These are phyloP conservation scores for Arizona elegans DNA, from an alignment of 2,113 vertebrate species.

Conservation along the genomic window DNA sequence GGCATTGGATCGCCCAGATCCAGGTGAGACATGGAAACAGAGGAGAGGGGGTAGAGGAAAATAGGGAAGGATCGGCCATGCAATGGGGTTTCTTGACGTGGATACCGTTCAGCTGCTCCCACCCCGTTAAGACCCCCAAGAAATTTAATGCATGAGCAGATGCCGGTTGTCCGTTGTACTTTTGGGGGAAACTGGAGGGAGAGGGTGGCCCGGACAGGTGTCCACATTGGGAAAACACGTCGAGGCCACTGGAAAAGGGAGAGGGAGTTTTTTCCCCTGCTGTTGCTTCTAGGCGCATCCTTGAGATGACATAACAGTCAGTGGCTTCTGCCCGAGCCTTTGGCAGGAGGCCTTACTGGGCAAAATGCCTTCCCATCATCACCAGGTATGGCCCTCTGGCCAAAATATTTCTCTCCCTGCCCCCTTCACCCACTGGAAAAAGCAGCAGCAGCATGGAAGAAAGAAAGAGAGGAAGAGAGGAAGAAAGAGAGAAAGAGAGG, in stretches of 20 bases:
- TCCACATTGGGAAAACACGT: not conserved
- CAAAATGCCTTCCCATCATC: not conserved
- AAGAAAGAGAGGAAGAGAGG: not conserved
- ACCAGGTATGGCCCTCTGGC: not conserved
- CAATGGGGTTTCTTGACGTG: not conserved
- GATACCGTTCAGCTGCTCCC: not conserved
- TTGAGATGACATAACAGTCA: not conserved
- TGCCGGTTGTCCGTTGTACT: not conserved
- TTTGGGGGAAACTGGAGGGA: not conserved
- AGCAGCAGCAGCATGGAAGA: not conserved
- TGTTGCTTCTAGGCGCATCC: not conserved
- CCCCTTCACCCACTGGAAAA: not conserved
- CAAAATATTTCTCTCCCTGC: not conserved
- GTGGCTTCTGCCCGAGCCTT: not conserved
- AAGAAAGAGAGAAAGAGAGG: no score
- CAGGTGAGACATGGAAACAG: not conserved
- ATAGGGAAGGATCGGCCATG: not conserved
- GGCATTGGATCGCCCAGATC: not conserved
- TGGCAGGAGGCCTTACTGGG: not conserved
- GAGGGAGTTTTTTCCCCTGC: not conserved
- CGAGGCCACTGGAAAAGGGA: not conserved
- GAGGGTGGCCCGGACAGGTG: no score
- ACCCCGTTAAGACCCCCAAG: not conserved
- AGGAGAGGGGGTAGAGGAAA: not conserved
- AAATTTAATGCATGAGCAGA: not conserved